Evolutionary conservation across 92 coral and sea anemone genomes (phyloP).

Genomic region (Siderastrea siderea): DNA sequence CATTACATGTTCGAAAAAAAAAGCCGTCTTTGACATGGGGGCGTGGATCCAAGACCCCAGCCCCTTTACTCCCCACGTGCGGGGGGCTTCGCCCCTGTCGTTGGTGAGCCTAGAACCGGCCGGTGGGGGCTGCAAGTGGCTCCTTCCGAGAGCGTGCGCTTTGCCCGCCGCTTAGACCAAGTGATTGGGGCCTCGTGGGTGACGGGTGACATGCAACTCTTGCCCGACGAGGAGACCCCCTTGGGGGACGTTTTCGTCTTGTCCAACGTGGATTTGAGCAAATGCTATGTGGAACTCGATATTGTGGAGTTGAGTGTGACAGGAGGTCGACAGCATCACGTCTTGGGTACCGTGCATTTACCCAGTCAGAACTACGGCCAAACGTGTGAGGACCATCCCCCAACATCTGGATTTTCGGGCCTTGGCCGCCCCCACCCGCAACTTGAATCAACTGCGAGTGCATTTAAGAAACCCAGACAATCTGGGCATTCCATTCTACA

Average conservation of each 20-base stretch:
- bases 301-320: constrained; percentile 22
- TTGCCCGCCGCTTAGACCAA: neutral
- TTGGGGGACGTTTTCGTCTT: neutral
- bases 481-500: constrained; percentile 1
- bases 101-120: neutral
- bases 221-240: constrained; percentile 18
- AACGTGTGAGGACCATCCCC: neutral
- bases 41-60: too few species aligned
- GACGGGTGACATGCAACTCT: neutral
- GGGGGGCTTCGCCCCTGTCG: too few species aligned
- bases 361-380: neutral
- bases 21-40: too few species aligned
- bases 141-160: neutral
- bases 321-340: constrained; percentile 4
- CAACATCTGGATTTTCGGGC: neutral
- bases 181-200: neutral
- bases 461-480: neutral
- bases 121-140: constrained; percentile 4
- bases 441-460: neutral
- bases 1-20: too few species aligned
- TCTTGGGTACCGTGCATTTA: neutral
- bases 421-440: neutral
- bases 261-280: constrained; percentile 23
- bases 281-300: constrained; percentile 24
- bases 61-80: too few species aligned